Evolutionary conservation across 2,888 invertebrate genomes (phyloP).

Genomic region (Limnephilus auricula): DNA sequence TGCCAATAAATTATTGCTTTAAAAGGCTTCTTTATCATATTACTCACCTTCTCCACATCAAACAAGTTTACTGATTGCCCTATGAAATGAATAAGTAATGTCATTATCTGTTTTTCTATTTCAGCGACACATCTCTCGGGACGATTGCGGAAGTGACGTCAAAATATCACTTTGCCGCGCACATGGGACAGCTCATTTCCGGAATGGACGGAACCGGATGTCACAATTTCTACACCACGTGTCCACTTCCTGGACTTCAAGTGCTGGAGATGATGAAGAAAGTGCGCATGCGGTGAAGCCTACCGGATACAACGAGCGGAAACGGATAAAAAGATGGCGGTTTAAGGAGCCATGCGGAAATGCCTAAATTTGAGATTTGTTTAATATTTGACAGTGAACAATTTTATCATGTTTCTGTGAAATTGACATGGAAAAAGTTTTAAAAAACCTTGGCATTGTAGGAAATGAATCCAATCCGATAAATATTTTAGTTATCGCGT

Average conservation of each 20-base stretch:
- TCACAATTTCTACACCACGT: conserved; percentile 82
- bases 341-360: not conserved
- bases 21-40: no score
- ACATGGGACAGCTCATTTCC: conserved; percentile 83
- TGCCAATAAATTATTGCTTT: no score
- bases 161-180: conserved; percentile 82
- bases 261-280: conserved; percentile 81
- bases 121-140: conserved; percentile 81
- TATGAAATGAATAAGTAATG: not conserved
- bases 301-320: not conserved
- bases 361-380: not conserved
- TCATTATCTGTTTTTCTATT: conserved; percentile 66
- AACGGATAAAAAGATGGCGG: not conserved
- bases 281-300: conserved; percentile 53
- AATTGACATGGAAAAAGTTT: not conserved
- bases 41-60: not conserved
- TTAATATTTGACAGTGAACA: not conserved
- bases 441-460: not conserved
- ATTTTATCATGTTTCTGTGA: not conserved
- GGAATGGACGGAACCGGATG: conserved; percentile 83
- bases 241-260: conserved; percentile 80
- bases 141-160: conserved; percentile 81
- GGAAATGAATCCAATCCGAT: not conserved
- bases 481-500: not conserved
- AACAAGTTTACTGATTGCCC: no score